Base-by-base conservation (phyloP, 2,797 vertebrate species). In the Rhyacichthys aspro region DNA sequence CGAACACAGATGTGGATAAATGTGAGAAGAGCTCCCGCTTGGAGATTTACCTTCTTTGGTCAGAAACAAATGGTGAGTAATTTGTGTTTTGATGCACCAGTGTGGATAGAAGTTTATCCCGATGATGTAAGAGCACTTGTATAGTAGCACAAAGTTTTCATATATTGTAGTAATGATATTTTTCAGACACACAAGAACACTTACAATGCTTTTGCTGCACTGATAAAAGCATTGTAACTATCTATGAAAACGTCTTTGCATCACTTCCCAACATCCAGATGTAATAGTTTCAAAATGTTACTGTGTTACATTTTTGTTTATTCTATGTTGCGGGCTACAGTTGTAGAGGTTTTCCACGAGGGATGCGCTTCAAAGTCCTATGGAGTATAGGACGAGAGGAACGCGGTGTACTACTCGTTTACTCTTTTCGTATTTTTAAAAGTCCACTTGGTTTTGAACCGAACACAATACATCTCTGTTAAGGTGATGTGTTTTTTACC, bases 1-100 rank as follows among this genome's bases (percentile, higher is more conserved):
- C 84, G 66, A 78, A 81, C 85, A 90, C 90, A 89, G 73, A 88
- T 73, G 81, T 76, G 78, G 85, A 83, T 82, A 83, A 78, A 55
- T 58, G 63, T 14, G 19, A 57, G 66, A 61, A 67, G 62, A 76
- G 43, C 56, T 63, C 57, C 61, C 10, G 34, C 38, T 55, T 57
- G 14, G 61, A 78, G 52, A 43, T 82, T 79, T 55, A 48, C 62
- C 65, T 60, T 57, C 70, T 67, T 43, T 38, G 37, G 57, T 16
- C 44, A 33, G n/a, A 45, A 64, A 74, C 9, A 76, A 63, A 15
- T 11, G 76, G 91, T 92, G 83, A 91, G 91, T 91, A 82, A 63
- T 44, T 50, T 70, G 41, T 54, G 43, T 52, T 73, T 68, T 62
- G 41, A 53, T 54, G 3, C 37, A 12, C 28, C 41, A 12, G 16